These are phyloP conservation scores for Chrysopilus asiliformis DNA, from an alignment of 2,888 invertebrate genomes.

Conservation along the genomic window DNA sequence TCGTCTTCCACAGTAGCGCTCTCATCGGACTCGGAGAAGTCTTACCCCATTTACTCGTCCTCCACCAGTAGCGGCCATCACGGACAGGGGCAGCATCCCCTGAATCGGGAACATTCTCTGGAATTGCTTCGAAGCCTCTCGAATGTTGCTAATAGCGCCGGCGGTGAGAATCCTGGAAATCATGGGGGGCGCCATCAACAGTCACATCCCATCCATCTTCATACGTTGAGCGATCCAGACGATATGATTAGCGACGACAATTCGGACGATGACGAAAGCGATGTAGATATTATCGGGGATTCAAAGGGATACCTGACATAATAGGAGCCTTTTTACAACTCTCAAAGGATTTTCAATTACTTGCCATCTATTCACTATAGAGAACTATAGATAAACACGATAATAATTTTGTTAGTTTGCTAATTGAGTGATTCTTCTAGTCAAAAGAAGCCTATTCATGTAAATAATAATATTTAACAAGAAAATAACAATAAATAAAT, in stretches of 20 bases:
- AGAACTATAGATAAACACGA: too few species aligned
- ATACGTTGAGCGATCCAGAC: not conserved
- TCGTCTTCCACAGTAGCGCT: conserved; percentile 16
- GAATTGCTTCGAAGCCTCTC: conserved; percentile 16
- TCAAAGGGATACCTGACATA: conserved; percentile 32
- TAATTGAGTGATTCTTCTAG: too few species aligned
- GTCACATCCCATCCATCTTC: not conserved
- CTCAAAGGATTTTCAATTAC: too few species aligned
- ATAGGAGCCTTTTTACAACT: too few species aligned
- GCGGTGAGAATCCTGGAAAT: too few species aligned
- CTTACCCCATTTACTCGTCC: conserved; percentile 8
- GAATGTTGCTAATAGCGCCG: conserved; percentile 16
- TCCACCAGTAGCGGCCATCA: too few species aligned
- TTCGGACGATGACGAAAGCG: conserved; percentile 32
- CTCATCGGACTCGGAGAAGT: conserved; percentile 18
- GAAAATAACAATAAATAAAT: too few species aligned
- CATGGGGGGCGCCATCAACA: not conserved
- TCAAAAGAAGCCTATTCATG: too few species aligned
- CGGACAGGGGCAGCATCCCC: conserved; percentile 1
- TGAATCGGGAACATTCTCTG: conserved; percentile 7
- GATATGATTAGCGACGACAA: conserved; percentile 34
- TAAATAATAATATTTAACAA: too few species aligned
- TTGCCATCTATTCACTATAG: too few species aligned
- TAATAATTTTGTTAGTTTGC: too few species aligned
- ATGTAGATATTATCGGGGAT: conserved; percentile 36